phyloP scores from a whole-genome alignment of 2,888 invertebrate genomes.

The Xanthia togata region DNA sequence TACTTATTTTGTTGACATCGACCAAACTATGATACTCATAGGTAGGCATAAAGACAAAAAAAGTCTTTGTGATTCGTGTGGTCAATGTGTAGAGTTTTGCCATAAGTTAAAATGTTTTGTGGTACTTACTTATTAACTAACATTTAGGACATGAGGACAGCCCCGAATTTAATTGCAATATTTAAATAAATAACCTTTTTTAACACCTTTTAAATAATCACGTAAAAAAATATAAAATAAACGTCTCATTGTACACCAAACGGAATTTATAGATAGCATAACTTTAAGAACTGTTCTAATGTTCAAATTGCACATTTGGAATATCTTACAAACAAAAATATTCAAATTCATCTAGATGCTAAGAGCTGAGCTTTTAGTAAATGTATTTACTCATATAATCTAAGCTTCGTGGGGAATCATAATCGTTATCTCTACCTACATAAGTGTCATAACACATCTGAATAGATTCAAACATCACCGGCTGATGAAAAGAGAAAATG shows the following conservation, averaged over 20 bases:
- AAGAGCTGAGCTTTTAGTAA: constrained; percentile 79
- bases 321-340: constrained; percentile 71
- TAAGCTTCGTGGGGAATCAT: constrained; percentile 62
- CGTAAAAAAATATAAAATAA: constrained; percentile 22
- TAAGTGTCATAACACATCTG: constrained; percentile 77
- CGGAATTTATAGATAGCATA: constrained; percentile 63
- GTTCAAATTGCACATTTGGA: constrained; percentile 74
- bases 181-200: constrained; percentile 4
- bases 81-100: constrained; percentile 22
- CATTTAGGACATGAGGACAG: constrained; percentile 2
- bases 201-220: constrained; percentile 21
- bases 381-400: constrained; percentile 69
- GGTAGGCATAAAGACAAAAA: not conserved
- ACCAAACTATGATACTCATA: constrained; percentile 9
- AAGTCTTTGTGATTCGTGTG: constrained; percentile 20
- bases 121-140: constrained; percentile 7
- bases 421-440: constrained; percentile 65
- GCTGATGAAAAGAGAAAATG: not conserved
- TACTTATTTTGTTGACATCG: constrained; percentile 18
- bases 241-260: constrained; percentile 46
- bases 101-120: constrained; percentile 12
- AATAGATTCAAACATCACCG: constrained; percentile 60
- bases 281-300: constrained; percentile 66
- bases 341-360: constrained; percentile 70
- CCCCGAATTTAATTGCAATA: constrained; percentile 27